Evolutionary conservation across 2,888 invertebrate genomes (phyloP).

Genomic region (Siphonodentalium dalli): DNA sequence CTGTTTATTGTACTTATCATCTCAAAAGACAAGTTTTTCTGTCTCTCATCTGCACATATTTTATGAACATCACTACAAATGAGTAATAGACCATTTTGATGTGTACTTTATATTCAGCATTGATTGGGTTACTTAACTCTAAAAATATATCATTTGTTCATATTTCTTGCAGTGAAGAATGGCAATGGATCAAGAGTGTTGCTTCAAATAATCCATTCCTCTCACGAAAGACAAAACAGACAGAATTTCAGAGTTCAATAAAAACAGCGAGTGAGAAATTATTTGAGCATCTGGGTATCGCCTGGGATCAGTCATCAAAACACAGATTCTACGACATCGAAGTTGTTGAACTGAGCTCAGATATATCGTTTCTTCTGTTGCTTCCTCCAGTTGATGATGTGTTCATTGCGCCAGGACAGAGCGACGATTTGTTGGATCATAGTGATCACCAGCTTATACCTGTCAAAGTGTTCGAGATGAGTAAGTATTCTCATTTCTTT

Average conservation of each 20-base stretch:
- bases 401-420: slow-evolving; percentile 80
- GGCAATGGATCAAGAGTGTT: slow-evolving; percentile 81
- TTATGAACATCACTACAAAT: too few species aligned
- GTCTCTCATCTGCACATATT: too few species aligned
- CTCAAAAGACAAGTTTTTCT: too few species aligned
- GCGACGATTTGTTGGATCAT: slow-evolving; percentile 83
- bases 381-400: slow-evolving; percentile 92
- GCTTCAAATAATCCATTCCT: slow-evolving; percentile 22
- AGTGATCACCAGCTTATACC: slow-evolving; percentile 86
- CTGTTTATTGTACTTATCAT: too few species aligned
- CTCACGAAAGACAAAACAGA: slow-evolving; percentile 46
- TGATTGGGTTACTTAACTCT: too few species aligned
- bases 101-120: too few species aligned
- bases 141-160: too few species aligned
- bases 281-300: slow-evolving; percentile 53
- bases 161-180: slow-evolving; percentile 80
- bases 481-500: slow-evolving; percentile 61
- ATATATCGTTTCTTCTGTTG: slow-evolving; percentile 90
- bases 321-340: slow-evolving; percentile 87
- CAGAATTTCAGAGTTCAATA: slow-evolving; percentile 59
- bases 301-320: slow-evolving; percentile 48
- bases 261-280: slow-evolving; percentile 49
- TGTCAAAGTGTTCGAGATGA: slow-evolving; percentile 77
- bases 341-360: slow-evolving; percentile 88
- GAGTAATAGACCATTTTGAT: too few species aligned